Percentiles rank a stretch among this genome's conserved stretches.
These are phyloP conservation scores for Porites rus DNA, from an alignment of 92 coral and sea anemone species.

Conservation along the genomic window DNA sequence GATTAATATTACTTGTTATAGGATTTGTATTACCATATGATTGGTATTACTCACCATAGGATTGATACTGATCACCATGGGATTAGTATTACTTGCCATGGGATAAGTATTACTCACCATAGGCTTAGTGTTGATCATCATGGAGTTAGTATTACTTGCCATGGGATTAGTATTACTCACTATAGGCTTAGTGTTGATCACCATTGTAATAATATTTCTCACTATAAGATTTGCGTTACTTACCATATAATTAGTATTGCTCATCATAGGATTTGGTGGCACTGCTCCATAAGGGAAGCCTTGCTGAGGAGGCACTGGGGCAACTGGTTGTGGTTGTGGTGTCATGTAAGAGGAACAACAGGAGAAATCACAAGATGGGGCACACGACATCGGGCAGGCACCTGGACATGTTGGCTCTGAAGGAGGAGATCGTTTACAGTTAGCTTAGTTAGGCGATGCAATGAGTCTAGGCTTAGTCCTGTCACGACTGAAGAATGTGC, in stretches of 20 bases:
- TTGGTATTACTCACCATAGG: conserved; percentile 2
- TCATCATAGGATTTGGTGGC: conserved; percentile 34
- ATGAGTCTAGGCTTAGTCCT: too few relatives aligned
- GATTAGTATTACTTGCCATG: too few relatives aligned
- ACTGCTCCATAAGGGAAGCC: conserved; percentile 51
- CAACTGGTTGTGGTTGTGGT: conserved; percentile 34
- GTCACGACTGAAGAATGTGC: too few relatives aligned
- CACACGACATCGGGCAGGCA: conserved; percentile 75
- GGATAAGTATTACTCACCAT: too few relatives aligned
- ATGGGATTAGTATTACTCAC: too few relatives aligned
- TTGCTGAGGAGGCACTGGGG: conserved; percentile 46
- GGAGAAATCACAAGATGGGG: conserved; percentile 72
- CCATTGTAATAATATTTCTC: too few relatives aligned
- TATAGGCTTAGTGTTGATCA: too few relatives aligned
- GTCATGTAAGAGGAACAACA: conserved; percentile 67
- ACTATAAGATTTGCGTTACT: not conserved
- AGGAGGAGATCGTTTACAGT: too few relatives aligned
- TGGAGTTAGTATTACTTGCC: too few relatives aligned
- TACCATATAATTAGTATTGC: not conserved
- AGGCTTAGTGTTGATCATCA: too few relatives aligned
- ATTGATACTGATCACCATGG: not conserved
- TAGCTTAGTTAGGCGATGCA: too few relatives aligned
- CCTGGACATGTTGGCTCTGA: conserved; percentile 58
- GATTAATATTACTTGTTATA: too few relatives aligned
- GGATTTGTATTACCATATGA: not conserved